These are phyloP conservation scores for Euschistus heros DNA, from an alignment of 1,140 invertebrate genomes.

Conservation along the genomic window DNA sequence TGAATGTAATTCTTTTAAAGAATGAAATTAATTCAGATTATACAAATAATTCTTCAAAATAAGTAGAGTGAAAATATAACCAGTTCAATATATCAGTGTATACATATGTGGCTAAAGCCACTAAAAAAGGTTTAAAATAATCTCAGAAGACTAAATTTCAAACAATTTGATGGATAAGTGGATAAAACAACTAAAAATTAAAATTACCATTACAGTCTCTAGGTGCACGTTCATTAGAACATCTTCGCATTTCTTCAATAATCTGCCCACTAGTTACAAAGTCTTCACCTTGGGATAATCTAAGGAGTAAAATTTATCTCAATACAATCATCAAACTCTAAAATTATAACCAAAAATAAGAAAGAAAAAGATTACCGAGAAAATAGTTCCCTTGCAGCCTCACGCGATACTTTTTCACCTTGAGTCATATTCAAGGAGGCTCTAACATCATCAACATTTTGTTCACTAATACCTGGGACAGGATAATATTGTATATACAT, in stretches of 20 bases:
- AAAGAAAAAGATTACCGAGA: conserved; percentile 44
- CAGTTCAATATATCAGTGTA: no score
- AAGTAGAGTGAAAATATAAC: no score
- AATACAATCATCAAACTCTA: not conserved
- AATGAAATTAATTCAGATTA: no score
- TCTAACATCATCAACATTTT: conserved; percentile 72
- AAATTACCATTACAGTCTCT: no score
- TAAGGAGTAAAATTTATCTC: not conserved
- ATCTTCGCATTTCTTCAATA: conserved; percentile 25
- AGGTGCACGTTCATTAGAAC: not conserved
- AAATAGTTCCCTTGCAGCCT: conserved; percentile 74
- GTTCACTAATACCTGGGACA: conserved; percentile 56
- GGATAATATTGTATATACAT: not conserved
- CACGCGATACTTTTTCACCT: conserved; percentile 72
- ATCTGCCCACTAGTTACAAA: conserved; percentile 73
- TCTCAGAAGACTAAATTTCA: no score
- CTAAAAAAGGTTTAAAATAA: no score
- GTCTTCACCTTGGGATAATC: conserved; percentile 67
- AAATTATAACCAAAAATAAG: not conserved
- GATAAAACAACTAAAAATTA: no score
- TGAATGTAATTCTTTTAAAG: no score
- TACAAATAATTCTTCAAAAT: no score
- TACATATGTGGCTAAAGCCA: no score
- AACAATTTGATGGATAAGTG: no score
- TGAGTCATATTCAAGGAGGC: conserved; percentile 69